Percentiles rank a stretch among this genome's conserved stretches.
Conservation (phyloP, 2,888 invertebrate genomes). For the Palloptera scutellata region DNA sequence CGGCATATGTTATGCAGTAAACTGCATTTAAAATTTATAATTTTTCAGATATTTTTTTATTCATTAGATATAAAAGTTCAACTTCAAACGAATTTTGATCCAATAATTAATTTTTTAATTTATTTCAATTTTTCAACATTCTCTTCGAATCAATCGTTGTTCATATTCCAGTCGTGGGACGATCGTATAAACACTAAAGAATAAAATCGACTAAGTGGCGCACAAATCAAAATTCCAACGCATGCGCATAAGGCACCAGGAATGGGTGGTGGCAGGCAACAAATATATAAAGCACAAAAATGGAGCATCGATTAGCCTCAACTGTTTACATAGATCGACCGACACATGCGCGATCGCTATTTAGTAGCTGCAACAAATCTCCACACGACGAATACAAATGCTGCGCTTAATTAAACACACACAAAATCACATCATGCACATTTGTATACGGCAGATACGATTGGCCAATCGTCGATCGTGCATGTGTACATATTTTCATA, state of each 20-base stretch:
- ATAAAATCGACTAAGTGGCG: slow-evolving; percentile 19
- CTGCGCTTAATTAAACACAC: too few relatives aligned
- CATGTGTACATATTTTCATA: neutral
- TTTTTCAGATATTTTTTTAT: neutral
- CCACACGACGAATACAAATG: too few relatives aligned
- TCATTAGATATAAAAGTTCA: neutral
- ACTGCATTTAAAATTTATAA: neutral
- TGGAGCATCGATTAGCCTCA: too few relatives aligned
- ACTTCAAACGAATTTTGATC: neutral
- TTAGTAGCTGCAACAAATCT: too few relatives aligned
- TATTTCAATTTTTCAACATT: slow-evolving; percentile 27
- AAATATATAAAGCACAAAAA: too few relatives aligned
- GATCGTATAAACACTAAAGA: slow-evolving; percentile 3
- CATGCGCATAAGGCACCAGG: slow-evolving; percentile 10
- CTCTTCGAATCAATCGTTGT: neutral
- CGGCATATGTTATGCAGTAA: neutral
- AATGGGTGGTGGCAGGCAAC: neutral
- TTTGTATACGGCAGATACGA: too few relatives aligned
- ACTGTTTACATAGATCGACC: too few relatives aligned
- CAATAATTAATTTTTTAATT: slow-evolving; percentile 26
- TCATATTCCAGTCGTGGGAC: slow-evolving; percentile 10
- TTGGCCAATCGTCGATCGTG: too few relatives aligned
- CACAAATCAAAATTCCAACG: slow-evolving; percentile 24
- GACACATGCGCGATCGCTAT: too few relatives aligned
- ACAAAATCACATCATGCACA: too few relatives aligned